Evolutionary conservation across 2,888 invertebrate species (phyloP), one percentile per base, ranked within the genome.

Genomic region (Syrphus vitripennis): DNA sequence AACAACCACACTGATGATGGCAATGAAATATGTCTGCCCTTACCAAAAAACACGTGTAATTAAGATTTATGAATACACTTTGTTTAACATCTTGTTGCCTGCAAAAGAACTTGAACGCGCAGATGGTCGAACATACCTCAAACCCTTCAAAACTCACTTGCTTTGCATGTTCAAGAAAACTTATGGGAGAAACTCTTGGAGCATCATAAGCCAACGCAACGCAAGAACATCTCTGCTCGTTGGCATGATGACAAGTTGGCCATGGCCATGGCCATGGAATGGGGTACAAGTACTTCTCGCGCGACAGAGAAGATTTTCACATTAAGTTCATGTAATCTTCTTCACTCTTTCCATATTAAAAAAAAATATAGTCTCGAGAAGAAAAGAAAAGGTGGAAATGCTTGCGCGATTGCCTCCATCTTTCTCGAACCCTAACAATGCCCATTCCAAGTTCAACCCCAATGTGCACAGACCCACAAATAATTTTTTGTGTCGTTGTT

Each of bases 41-140:
- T 71, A 87, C 77, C 87, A 59, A 70, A 80, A 87, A 88, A 88
- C 88, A 88, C 87, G 88, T 87, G 88, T 88, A 88, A 88, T 88
- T 88, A 88, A 88, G 88, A 88, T 88, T 88, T 88, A 88, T 88
- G 83, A 75, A 70, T 72, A 78, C 82, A 87, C 81, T 84, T 84
- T 84, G 87, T 81, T 87, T 76, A 88, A 87, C 87, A 87, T 88
- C 88, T 88, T 88, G 88, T 88, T 88, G 88, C 83, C 79, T 84
- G 69, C 48, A 70, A 3, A 19, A 53, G 37, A 78, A 72, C 77
- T 69, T 72, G 70, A 78, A 81, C 50, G 80, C 77, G 79, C 87
- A 88, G 84, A 84, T 84, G 84, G 84, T 76, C 84, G 29, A 80
- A 80, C 75, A 84, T 61, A 63, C 76, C 81, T 63, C 81, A 81